Base-by-base conservation (phyloP, 2,113 vertebrate species). In the Neoarius graeffei region DNA sequence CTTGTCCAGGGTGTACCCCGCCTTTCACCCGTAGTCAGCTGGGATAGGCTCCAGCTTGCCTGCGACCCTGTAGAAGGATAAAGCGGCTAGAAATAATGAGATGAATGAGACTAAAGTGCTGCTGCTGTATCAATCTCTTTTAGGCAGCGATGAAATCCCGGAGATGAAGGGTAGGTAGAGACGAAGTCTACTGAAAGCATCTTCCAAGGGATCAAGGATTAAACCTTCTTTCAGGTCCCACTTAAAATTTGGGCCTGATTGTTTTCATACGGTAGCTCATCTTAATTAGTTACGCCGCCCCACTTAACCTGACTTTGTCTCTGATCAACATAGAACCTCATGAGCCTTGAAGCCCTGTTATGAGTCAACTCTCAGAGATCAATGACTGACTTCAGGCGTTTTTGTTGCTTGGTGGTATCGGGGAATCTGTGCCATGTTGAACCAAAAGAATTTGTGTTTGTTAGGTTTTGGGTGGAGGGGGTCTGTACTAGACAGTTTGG, bases 251-350 rank as follows among this genome's bases (percentile, higher is more conserved):
- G n/a, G 23, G 27, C 83, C 57, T 86, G 54, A 85, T 91, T 79
- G 81, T 91, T 91, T 93, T 93, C 90, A 92, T 87, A n/a, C n/a
- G n/a, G n/a, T n/a, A 85, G 88, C 90, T 91, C 62, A 27, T 59
- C 27, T 76, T 77, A 7, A 27, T 25, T 42, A 84, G 71, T 62
- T 79, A 80, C 89, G 57, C 77, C 89, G 64, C 84, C 64, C 54
- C 50, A 27, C n/a, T 62, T 69, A 30, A 81, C 42, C 5, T 81
- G 73, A 62, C 48, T 74, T 66, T 60, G 66, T 86, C 25, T 66
- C 71, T 66, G 83, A 73, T 69, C 81, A 73, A 20, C 35, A 1
- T n/a, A 67, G 59, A 27, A 48, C 62, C 59, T 82, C 11, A 42
- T 42, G 35, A 50, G n/a, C 64, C 11, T 54, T 64, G 74, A 82